Percentiles rank a stretch among this genome's conserved stretches.
These are phyloP conservation scores for Drosophila anomalata DNA, from an alignment of 2,888 invertebrate genomes.

Conservation along the genomic window DNA sequence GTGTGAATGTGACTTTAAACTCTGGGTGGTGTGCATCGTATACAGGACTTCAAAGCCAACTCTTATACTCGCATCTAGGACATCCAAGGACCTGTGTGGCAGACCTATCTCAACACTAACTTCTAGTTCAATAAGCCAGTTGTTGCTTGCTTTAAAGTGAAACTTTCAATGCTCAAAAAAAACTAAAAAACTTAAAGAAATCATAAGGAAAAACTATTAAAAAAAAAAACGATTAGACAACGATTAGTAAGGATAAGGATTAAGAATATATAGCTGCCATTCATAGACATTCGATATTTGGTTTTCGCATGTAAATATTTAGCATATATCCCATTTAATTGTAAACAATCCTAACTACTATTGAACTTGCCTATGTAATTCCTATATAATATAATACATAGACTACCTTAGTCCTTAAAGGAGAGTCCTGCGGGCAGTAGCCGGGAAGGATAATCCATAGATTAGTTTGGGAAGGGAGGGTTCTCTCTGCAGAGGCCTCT, in stretches of 20 bases:
- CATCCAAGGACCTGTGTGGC: constrained; percentile 16
- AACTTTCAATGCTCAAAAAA: constrained; percentile 74
- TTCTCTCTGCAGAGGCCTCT: not conserved
- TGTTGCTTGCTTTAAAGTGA: constrained; percentile 69
- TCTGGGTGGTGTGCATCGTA: constrained; percentile 18
- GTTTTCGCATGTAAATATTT: constrained; percentile 43
- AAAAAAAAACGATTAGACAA: not conserved
- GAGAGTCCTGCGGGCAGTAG: too few species aligned
- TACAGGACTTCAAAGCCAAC: constrained; percentile 12
- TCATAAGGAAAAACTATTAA: not conserved
- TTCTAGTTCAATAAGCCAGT: constrained; percentile 34
- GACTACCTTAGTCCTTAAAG: too few species aligned
- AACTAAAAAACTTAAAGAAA: not conserved
- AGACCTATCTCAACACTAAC: constrained; percentile 29
- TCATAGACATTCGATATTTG: constrained; percentile 21
- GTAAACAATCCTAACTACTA: not conserved
- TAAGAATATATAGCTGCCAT: constrained; percentile 8
- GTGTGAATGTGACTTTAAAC: constrained; percentile 1
- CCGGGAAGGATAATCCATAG: too few species aligned
- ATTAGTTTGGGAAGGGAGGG: too few species aligned
- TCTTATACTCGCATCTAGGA: constrained; percentile 31
- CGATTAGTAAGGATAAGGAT: not conserved
- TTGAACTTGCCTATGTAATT: constrained; percentile 4
- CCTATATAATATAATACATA: constrained; percentile 11
- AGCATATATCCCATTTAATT: constrained; percentile 4